phyloP scores from a whole-genome alignment of 2,888 invertebrate genomes.

The Dysmachus trigonus region DNA sequence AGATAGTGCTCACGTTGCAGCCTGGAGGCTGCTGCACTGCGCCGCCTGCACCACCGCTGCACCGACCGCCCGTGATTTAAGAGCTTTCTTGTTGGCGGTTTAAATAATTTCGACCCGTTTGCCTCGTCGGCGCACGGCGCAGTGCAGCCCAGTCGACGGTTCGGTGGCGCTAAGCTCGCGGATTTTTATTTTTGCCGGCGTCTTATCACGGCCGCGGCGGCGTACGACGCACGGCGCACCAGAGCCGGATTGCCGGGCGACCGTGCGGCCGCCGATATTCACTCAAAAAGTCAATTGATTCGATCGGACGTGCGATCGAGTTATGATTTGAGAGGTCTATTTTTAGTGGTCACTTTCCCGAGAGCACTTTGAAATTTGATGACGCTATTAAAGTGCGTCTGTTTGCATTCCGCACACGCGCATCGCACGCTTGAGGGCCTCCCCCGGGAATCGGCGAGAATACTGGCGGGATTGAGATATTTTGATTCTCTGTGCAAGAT shows the following conservation, averaged over 20 bases:
- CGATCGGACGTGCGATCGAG: conserved; percentile 8
- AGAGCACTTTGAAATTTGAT: conserved; percentile 29
- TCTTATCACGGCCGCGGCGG: background rate
- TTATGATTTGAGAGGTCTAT: conserved; percentile 24
- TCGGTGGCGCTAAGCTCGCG: conserved; percentile 2
- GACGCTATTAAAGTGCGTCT: conserved; percentile 18
- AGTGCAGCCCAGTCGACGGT: background rate
- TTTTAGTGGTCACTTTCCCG: conserved; percentile 1
- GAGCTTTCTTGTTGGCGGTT: conserved; percentile 4
- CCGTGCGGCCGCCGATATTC: background rate
- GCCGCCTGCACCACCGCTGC: background rate
- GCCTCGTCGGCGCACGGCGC: background rate
- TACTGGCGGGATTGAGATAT: background rate
- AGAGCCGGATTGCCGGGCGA: background rate
- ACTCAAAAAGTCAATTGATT: conserved; percentile 27
- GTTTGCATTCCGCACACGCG: background rate
- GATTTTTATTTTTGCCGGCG: conserved; percentile 7
- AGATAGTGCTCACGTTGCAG: background rate
- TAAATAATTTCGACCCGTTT: conserved; percentile 18
- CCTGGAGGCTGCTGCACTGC: background rate
- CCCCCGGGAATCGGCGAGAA: background rate
- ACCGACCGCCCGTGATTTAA: background rate
- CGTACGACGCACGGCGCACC: background rate
- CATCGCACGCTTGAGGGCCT: background rate
- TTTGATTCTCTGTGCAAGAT: background rate